A percentile compares a stretch with the other conserved stretches of the same genome.
Evolutionary conservation across 2,113 vertebrate species (phyloP).

Genomic region (Benitochromis conjunctus): DNA sequence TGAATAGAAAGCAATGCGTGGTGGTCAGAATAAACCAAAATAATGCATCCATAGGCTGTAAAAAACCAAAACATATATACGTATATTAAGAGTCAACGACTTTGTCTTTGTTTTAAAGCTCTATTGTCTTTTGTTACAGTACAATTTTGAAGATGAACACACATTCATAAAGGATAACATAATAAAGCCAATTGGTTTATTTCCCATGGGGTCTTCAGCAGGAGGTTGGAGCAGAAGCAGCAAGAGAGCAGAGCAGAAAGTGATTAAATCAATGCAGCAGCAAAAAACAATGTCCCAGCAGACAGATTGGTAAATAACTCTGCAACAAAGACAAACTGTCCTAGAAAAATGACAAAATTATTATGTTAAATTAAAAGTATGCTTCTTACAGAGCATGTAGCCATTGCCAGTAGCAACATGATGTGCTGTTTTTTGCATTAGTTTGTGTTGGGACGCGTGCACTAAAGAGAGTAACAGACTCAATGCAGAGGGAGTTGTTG

Average conservation of each 20-base stretch:
- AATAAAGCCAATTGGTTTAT: background rate
- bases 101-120: background rate
- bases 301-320: background rate
- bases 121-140: background rate
- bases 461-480: background rate
- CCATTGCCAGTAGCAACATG: constrained; percentile 12
- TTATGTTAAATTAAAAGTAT: background rate
- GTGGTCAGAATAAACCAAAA: background rate
- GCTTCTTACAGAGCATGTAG: background rate
- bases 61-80: background rate
- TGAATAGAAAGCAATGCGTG: background rate
- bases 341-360: background rate
- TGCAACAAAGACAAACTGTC: background rate
- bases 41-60: background rate
- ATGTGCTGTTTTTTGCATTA: background rate
- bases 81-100: background rate
- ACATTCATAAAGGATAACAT: constrained; percentile 5
- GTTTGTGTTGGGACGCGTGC: constrained; percentile 14
- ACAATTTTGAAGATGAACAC: background rate
- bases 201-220: background rate
- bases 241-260: background rate
- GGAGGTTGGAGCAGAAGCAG: background rate
- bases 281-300: background rate
- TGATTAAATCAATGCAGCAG: constrained; percentile 7
- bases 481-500: constrained; percentile 13